Conservation (phyloP, 30 jellyfish, hydroid and myxozoan genomes). For the Aurelia sp. region DNA sequence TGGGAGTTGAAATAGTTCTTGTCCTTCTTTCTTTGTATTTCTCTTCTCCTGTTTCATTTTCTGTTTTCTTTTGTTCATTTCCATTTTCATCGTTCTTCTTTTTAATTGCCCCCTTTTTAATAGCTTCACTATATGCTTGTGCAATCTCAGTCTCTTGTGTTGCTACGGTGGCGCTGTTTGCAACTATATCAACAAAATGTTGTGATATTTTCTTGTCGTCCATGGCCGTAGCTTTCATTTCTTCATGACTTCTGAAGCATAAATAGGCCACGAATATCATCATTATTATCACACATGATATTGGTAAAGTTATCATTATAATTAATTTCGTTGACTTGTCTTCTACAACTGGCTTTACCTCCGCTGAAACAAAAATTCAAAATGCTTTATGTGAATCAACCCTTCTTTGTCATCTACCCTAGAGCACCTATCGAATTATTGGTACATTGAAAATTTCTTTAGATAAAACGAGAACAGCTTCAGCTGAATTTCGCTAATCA, state of each 20-base stretch:
- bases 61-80: background rate
- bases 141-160: background rate
- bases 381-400: background rate
- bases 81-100: background rate
- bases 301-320: slow-evolving; percentile 46
- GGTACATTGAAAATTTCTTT: too few species aligned
- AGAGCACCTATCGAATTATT: too few species aligned
- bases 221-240: slow-evolving; percentile 17
- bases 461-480: too few species aligned
- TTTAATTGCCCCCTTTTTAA: background rate
- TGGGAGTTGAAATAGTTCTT: slow-evolving; percentile 39
- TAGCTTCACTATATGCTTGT: background rate
- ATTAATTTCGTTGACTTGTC: slow-evolving; percentile 33
- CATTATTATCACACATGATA: slow-evolving; percentile 63
- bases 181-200: slow-evolving; percentile 68
- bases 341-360: background rate
- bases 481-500: too few species aligned
- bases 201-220: slow-evolving; percentile 50
- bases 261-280: slow-evolving; percentile 59
- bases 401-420: too few species aligned
- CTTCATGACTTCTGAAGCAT: slow-evolving; percentile 70
- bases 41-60: background rate
- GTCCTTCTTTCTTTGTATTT: slow-evolving; percentile 38
- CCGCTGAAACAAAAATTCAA: slow-evolving; percentile 26
- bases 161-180: slow-evolving; percentile 56